Base-by-base conservation (phyloP, 2,113 vertebrate species). In the Catharus bicknelli region DNA sequence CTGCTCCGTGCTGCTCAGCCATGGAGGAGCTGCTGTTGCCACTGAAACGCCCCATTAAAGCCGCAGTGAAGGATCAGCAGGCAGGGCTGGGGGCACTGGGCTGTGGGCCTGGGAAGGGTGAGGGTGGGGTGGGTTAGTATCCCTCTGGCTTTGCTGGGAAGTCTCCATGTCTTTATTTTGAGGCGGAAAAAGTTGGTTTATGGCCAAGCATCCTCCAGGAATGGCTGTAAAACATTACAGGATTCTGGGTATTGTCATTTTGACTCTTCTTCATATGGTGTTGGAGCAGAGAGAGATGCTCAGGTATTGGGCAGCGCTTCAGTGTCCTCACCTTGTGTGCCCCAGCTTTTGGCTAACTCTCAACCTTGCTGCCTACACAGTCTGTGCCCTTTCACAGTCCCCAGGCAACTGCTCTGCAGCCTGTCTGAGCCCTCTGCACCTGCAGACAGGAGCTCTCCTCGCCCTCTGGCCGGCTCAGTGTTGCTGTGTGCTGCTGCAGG, bases 1-100 rank as follows among this genome's bases (percentile, higher is more conserved):
- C 97, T 80, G 79, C 97, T 92, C 89, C 1, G 75, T 40, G 59
- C 95, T 95, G 95, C 96, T 98, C 97, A 97, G 97, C 96, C 97
- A 95, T 97, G 96, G 96, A 97, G 86, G 88, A 96, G 91, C 89
- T 94, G 93, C 96, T 96, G 96, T 94, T 97, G 95, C 96, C 96
- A 97, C 97, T 58, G 96, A 94, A 97, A 97, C 79, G 96, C 91
- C 92, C 97, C 97, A 97, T 97, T 98, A 98, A 97, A 97, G 97
- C 77, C 3, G 23, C 2, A 10, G 92, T 83, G 84, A 91, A 85
- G 94, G 90, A 91, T 93, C 88, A 88, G 59, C 3, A 4, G 93
- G 81, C 79, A 90, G 72, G 80, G 83, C 82, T 66, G 80, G 76
- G 76, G 54, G 78, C 7, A 23, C 83, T 78, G 70, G 75, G 43